Conservation (phyloP, 2,113 vertebrate species). For the Corythornis cristatus region DNA sequence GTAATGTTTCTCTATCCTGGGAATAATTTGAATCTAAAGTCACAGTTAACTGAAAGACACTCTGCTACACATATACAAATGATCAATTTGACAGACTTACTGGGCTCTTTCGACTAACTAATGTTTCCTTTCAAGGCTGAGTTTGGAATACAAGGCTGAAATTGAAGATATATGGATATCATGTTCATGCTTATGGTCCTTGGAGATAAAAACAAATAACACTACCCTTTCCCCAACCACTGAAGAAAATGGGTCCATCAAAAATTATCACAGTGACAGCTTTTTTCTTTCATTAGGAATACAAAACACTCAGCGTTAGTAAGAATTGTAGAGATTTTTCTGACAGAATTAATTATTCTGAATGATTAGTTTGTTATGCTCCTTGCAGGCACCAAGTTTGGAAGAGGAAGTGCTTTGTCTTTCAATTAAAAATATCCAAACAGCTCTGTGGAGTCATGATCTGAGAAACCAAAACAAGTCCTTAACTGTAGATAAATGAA, state of each 20-base stretch:
- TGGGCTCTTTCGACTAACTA: background rate
- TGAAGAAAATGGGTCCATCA: slow-evolving; percentile 60
- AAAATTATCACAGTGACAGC: slow-evolving; percentile 56
- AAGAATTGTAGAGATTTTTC: slow-evolving; percentile 67
- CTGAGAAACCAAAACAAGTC: slow-evolving; percentile 71
- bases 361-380: slow-evolving; percentile 67
- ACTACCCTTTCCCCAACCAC: background rate
- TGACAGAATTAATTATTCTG: slow-evolving; percentile 74
- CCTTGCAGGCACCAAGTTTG: slow-evolving; percentile 58
- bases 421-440: slow-evolving; percentile 71
- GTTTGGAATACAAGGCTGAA: slow-evolving; percentile 1
- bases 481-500: slow-evolving; percentile 66
- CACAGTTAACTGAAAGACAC: background rate
- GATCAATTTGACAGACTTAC: background rate
- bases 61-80: background rate
- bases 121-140: slow-evolving; percentile 46
- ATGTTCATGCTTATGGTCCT: slow-evolving; percentile 3
- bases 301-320: slow-evolving; percentile 40
- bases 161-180: slow-evolving; percentile 15
- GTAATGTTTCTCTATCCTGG: background rate
- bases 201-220: slow-evolving; percentile 33
- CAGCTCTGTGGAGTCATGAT: slow-evolving; percentile 69
- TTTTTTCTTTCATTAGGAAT: slow-evolving; percentile 66
- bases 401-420: slow-evolving; percentile 73
- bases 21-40: slow-evolving; percentile 28